Base-by-base conservation (phyloP, 2,797 vertebrate species). In the Crocodylus rhombifer region DNA sequence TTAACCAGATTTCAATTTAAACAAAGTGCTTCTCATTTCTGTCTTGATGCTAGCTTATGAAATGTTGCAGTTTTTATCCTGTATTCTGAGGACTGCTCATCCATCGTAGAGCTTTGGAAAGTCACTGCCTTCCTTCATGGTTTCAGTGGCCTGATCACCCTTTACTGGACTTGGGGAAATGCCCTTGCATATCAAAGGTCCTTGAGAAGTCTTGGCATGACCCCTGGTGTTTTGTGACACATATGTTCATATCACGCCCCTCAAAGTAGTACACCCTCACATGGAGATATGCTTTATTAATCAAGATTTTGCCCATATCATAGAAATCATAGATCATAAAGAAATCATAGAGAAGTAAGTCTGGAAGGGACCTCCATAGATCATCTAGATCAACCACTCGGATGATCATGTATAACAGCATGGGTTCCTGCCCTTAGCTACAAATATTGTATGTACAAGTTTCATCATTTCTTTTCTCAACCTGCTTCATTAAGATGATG, bases 81-180 rank as follows among this genome's bases (percentile, higher is more conserved):
- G 6, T 21, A 21, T 62, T 71, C 81, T 0, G 0, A 30, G 14
- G 57, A 2, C 10, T 75, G 4, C 25, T 71, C 58, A 64, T 8
- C 26, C n/a, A 65, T 0, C 1, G 14, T 30, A 60, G 55, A 4
- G 25, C 23, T 75, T 73, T 63, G 20, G 26, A 15, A 80, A 2
- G 2, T 77, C 56, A 78, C 28, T 28, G 25, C 25, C 42, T 65
- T 55, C 51, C 5, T 5, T 82, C 64, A 16, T 17, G 2, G 0
- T 33, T 42, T 23, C 60, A 62, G 20, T 36, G 36, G 13, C 42
- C 42, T 51, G 42, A 51, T 11, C 42, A 51, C 42, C 42, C 42
- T 51, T 51, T 51, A 51, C 42, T 51, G 42, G 26, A 51, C n/a
- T 89, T 71, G 67, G 75, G 61, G 56, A 55, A 76, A 60, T 36